Evolutionary conservation across 2,888 invertebrate species (phyloP), one percentile per base, ranked within the genome.

Genomic region (Unio delphinus): DNA sequence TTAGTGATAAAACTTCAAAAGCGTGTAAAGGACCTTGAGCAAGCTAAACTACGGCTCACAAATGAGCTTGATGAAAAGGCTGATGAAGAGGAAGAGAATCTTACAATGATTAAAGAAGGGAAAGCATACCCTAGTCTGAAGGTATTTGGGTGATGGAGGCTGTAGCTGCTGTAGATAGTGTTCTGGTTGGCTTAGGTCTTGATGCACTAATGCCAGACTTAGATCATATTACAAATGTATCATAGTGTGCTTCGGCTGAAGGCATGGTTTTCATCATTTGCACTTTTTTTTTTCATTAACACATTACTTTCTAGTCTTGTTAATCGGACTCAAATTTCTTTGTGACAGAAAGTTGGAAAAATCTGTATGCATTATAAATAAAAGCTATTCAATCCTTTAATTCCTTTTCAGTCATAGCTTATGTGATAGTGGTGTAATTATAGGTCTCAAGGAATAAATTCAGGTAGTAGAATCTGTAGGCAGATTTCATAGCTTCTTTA

Each of bases 1-100:
- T 88, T 96, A 54, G 93, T 96, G 0, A 90, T 95, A 0, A 94
- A 95, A 67, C 92, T 96, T 80, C 95, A 96, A 87, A 94, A 81
- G 72, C 75, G 86, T 55, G 80, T 88, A 26, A 82, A 82, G 64
- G 83, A 85, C 64, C 76, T 88, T 64, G 87, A 88, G 72, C 76
- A 78, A 58, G 83, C 84, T 57, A 97, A 96, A 90, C 68, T 95
- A 82, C 95, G 95, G 88, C 90, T 97, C 61, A 93, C 94, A 74
- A 93, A 94, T 75, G 95, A 96, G 87, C 91, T 97, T 68, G 93
- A 93, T 73, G 91, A 94, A 67, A 89, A 96, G 72, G 92, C 95
- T 23, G 92, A 92, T 82, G 76, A 76, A 6, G 76, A 76, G 23
- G 74, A 68, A 28, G 30, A 68, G 30, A 65, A 66, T 45, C 20